Percentiles rank a stretch among this genome's conserved stretches.
These are phyloP conservation scores for Diphyllodes magnificus DNA, from an alignment of 2,113 vertebrate species.

Conservation along the genomic window DNA sequence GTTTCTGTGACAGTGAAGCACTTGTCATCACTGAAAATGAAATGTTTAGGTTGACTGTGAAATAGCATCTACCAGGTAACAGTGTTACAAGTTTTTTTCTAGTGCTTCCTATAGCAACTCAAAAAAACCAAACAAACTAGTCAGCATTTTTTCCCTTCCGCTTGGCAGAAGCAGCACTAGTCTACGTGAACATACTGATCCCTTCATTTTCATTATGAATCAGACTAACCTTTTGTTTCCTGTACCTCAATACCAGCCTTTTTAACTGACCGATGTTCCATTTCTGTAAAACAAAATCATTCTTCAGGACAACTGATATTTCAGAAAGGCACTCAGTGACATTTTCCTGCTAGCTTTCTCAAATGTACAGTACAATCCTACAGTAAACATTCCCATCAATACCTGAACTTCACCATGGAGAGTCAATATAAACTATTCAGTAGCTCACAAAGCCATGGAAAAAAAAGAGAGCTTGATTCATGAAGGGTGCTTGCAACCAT, in stretches of 20 bases:
- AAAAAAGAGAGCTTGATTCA: neutral
- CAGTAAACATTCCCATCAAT: neutral
- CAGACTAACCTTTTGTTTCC: conserved; percentile 84
- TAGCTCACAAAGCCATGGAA: neutral
- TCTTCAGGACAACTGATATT: conserved; percentile 41
- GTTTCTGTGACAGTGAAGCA: neutral
- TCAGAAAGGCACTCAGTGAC: conserved; percentile 27
- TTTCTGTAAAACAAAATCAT: conserved; percentile 76
- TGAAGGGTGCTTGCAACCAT: neutral
- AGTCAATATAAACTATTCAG: neutral
- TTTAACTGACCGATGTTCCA: conserved; percentile 94
- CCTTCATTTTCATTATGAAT: conserved; percentile 16
- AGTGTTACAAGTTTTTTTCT: neutral
- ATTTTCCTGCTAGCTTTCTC: neutral
- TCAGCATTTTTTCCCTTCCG: neutral
- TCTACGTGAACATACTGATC: neutral
- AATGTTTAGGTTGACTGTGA: neutral
- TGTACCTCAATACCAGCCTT: conserved; percentile 93
- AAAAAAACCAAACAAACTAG: neutral
- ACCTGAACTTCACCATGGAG: neutral
- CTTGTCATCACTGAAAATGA: neutral
- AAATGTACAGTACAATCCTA: neutral
- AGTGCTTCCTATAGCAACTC: neutral
- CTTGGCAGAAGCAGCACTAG: neutral
- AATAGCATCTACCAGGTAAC: neutral